Evolutionary conservation across 2,888 invertebrate species (phyloP).

Genomic region (Laothoe populi): DNA sequence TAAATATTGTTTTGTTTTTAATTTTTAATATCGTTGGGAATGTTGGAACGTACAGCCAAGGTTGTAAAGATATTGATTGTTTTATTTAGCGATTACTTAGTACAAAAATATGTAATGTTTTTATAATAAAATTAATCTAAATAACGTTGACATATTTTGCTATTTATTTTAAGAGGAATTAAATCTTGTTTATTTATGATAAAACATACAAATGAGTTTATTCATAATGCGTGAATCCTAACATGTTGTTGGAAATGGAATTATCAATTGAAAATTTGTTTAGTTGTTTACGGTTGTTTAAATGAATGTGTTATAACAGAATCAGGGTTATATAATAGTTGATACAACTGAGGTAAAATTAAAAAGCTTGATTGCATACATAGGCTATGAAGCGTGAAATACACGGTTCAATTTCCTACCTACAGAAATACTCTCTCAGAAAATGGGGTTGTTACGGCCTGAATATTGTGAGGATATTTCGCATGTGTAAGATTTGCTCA

Average conservation of each 20-base stretch:
- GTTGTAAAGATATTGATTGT: too few species aligned
- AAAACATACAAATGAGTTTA: too few species aligned
- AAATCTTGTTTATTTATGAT: too few species aligned
- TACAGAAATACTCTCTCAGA: too few species aligned
- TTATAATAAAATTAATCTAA: too few species aligned
- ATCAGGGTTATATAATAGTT: neutral
- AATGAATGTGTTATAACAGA: neutral
- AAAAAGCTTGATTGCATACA: neutral
- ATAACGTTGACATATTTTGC: too few species aligned
- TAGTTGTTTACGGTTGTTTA: neutral
- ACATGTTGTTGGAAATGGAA: too few species aligned
- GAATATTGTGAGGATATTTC: neutral
- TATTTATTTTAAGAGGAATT: too few species aligned
- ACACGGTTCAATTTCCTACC: too few species aligned
- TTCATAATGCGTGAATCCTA: too few species aligned
- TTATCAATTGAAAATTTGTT: constrained; percentile 1
- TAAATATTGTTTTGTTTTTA: constrained; percentile 42
- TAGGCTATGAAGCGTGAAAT: neutral
- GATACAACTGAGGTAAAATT: neutral
- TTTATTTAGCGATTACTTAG: neutral
- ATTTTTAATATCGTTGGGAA: neutral
- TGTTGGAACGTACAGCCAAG: neutral
- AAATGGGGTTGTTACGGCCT: too few species aligned
- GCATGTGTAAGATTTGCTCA: neutral
- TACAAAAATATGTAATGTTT: too few species aligned